Evolutionary conservation across 2,113 vertebrate species (phyloP), one percentile per base, ranked within the genome.

Genomic region (Verasper variegatus): DNA sequence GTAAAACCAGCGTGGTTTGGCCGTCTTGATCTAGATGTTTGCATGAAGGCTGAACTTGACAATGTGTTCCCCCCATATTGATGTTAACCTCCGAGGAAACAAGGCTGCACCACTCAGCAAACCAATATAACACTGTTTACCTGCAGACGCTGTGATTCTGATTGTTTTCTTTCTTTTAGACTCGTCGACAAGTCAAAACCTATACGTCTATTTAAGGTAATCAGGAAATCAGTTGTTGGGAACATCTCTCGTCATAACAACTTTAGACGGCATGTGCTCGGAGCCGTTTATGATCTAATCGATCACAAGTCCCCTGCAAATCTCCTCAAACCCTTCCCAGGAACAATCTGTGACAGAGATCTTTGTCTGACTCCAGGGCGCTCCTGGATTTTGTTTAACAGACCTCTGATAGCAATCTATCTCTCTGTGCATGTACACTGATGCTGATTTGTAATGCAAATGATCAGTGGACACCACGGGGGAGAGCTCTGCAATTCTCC

Each of bases 381-480:
- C 78, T 75, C 68, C 64, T 74, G 78, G 78, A 92, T 51, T 92
- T 91, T 92, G 91, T 86, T 87, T 80, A 87, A 85, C 82, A 85
- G 72, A 74, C 74, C 62, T 37, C 61, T 76, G 91, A 91, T 80
- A 72, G 77, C 59, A 15, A 92, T 93, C 89, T 88, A 37, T 72
- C 69, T 35, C 7, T 27, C 9, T 37, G 5, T 56, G n/a, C n/a
- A n/a, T n/a, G 67, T 73, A 62, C 72, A 58, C 64, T 45, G 77
- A 76, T 57, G 72, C 78, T 56, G 62, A 91, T 95, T 93, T 93
- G 92, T 90, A 94, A 89, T 93, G 91, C 89, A 94, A 94, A 95
- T 90, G 54, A 86, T 91, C 65, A 80, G 85, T 66, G 85, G 65
- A 75, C 75, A 74, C 64, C 73, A 73, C 63, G 1, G 69, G 69